Evolutionary conservation across 2,797 vertebrate genomes (phyloP).

Genomic region (Carapus acus): DNA sequence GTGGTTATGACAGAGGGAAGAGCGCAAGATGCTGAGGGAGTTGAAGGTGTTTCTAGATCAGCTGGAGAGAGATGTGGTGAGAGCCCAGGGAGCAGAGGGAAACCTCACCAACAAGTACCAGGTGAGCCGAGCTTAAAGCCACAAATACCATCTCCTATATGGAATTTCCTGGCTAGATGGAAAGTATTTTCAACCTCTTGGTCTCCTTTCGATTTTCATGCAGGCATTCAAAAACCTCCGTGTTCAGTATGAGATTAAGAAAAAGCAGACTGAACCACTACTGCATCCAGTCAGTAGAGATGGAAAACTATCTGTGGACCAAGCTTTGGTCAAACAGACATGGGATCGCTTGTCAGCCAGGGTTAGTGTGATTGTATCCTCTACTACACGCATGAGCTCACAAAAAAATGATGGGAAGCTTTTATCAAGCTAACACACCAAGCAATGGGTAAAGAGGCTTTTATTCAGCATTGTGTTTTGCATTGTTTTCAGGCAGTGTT

Average conservation of each 20-base stretch:
- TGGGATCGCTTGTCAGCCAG: slow-evolving; percentile 90
- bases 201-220: slow-evolving; percentile 9
- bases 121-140: slow-evolving; percentile 57
- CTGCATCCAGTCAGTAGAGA: slow-evolving; percentile 84
- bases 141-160: slow-evolving; percentile 1
- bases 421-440: slow-evolving; percentile 13
- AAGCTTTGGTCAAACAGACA: slow-evolving; percentile 90
- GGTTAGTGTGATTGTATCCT: slow-evolving; percentile 65
- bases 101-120: slow-evolving; percentile 92
- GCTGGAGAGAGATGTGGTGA: slow-evolving; percentile 89
- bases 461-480: slow-evolving; percentile 6
- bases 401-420: slow-evolving; percentile 5
- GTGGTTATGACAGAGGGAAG: slow-evolving; percentile 79
- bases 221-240: slow-evolving; percentile 90
- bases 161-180: slow-evolving; percentile 4
- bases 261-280: slow-evolving; percentile 83
- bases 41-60: slow-evolving; percentile 93
- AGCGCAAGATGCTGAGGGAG: slow-evolving; percentile 84
- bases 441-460: slow-evolving; percentile 2
- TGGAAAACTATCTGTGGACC: slow-evolving; percentile 92
- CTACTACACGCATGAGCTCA: slow-evolving; percentile 9
- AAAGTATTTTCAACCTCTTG: neutral
- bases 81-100: slow-evolving; percentile 81
- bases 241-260: slow-evolving; percentile 91
- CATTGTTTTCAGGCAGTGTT: slow-evolving; percentile 7